Conservation (phyloP, 2,888 invertebrate genomes). For the Tromatobia lineatoria region DNA sequence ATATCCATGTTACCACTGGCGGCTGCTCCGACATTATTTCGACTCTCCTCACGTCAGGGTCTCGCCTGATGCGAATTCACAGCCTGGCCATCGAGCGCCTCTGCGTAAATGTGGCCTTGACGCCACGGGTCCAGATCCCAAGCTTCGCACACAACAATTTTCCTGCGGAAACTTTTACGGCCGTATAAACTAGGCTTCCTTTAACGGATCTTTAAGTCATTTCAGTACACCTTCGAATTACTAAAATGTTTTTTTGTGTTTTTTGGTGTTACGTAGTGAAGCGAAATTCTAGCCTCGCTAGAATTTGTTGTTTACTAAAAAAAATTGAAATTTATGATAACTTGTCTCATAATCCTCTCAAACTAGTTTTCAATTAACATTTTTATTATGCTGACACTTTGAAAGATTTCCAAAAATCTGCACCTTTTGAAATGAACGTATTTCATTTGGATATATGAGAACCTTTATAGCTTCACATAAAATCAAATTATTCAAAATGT, state of each 20-base stretch:
- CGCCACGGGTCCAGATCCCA: neutral
- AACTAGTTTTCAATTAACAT: neutral
- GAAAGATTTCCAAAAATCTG: too few species aligned
- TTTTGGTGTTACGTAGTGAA: neutral
- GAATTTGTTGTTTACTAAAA: neutral
- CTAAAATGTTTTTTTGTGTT: neutral
- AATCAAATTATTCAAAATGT: too few species aligned
- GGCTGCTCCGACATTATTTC: slow-evolving; percentile 32
- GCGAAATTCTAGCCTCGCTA: neutral
- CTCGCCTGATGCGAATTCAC: slow-evolving; percentile 42
- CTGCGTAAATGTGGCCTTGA: slow-evolving; percentile 31
- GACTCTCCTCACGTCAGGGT: slow-evolving; percentile 50
- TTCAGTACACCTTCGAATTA: slow-evolving; percentile 1
- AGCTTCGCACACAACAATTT: slow-evolving; percentile 27
- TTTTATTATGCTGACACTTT: too few species aligned
- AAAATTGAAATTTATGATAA: neutral
- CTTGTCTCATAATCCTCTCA: neutral
- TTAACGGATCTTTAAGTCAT: slow-evolving; percentile 8
- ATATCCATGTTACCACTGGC: slow-evolving; percentile 46
- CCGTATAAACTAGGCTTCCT: neutral
- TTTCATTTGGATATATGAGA: too few species aligned
- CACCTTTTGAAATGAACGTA: too few species aligned
- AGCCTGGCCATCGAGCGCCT: neutral
- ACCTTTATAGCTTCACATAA: too few species aligned
- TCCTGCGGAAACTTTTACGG: slow-evolving; percentile 31